Conservation (phyloP, 2,888 invertebrate genomes). For the Dryadula phaetusa region DNA sequence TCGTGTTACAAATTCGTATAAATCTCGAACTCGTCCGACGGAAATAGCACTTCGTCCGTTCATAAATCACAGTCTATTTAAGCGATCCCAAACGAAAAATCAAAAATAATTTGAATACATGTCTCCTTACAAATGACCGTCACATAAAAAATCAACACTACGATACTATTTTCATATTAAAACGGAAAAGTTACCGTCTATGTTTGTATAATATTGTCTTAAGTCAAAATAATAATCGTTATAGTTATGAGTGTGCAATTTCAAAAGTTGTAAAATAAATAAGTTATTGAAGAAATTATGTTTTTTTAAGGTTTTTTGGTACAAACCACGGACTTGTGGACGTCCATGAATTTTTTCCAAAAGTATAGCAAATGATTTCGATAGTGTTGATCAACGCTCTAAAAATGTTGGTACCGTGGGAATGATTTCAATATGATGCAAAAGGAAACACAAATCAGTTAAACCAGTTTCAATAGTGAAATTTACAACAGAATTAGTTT, state of each 20-base stretch:
- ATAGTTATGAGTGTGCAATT: not conserved
- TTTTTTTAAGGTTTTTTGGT: not conserved
- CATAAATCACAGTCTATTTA: constrained; percentile 83
- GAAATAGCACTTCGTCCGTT: constrained; percentile 80
- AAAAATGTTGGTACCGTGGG: constrained; percentile 52
- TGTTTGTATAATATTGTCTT: not conserved
- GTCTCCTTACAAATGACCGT: constrained; percentile 56
- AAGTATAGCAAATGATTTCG: constrained; percentile 37
- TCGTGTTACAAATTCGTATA: constrained; percentile 81
- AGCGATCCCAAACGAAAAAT: constrained; percentile 80
- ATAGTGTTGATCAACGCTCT: constrained; percentile 41
- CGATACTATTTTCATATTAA: not conserved
- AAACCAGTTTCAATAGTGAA: constrained; percentile 57
- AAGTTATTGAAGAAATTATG: not conserved
- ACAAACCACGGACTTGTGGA: too few species aligned
- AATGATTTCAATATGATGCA: constrained; percentile 49
- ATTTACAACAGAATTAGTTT: constrained; percentile 46
- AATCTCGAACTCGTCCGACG: constrained; percentile 80
- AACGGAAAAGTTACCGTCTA: not conserved
- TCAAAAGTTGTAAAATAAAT: not conserved
- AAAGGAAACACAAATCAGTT: constrained; percentile 54
- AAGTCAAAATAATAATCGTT: not conserved
- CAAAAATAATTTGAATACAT: constrained; percentile 75
- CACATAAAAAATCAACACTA: constrained; percentile 31
- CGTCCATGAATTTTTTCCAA: too few species aligned